Base-by-base conservation (phyloP, 2,888 invertebrate genomes). In the Argyresthia goedartella region DNA sequence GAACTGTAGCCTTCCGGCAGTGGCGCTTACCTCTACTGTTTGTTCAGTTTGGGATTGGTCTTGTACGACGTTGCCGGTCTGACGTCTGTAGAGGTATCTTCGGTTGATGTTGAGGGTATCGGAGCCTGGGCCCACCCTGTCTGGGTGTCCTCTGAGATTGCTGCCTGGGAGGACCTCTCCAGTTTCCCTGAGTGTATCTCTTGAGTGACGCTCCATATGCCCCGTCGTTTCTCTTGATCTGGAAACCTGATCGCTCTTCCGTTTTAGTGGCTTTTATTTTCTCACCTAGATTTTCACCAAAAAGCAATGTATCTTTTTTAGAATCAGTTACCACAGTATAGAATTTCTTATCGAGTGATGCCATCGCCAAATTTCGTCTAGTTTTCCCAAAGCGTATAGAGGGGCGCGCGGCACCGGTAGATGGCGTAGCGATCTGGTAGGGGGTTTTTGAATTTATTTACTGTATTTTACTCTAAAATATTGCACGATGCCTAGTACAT, bases 181-280 rank as follows among this genome's bases (percentile, higher is more conserved):
- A 49, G 53, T 53, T 53, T 53, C 50, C 53, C 53, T 36, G 46
- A n/a, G 14, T 14, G 14, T 7, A 8, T 15, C 45, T 45, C 15
- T 16, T 45, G 13, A 4, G n/a, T n/a, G n/a, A n/a, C n/a, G 16
- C 6, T 15, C 6, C 8, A 8, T 8, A 16, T 45, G 6, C 7
- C 46, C 49, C 35, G 34, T 36, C 45, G 43, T 34, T n/a, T n/a
- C n/a, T n/a, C n/a, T n/a, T n/a, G n/a, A 53, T 34, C 11, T 53
- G 53, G 6, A 46, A 16, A 10, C 50, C 53, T 11, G 53, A 53
- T 42, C 35, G 39, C 15, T 53, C 53, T 14, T 50, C 52, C 6
- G 50, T 50, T 14, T 46, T 50, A 8, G 15, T 33, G 6, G 53
- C 46, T 34, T 47, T 53, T 1, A 53, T 53, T 15, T 50, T 53